phyloP scores from a whole-genome alignment of 2,113 vertebrate species.

The Cranoglanis bouderius region DNA sequence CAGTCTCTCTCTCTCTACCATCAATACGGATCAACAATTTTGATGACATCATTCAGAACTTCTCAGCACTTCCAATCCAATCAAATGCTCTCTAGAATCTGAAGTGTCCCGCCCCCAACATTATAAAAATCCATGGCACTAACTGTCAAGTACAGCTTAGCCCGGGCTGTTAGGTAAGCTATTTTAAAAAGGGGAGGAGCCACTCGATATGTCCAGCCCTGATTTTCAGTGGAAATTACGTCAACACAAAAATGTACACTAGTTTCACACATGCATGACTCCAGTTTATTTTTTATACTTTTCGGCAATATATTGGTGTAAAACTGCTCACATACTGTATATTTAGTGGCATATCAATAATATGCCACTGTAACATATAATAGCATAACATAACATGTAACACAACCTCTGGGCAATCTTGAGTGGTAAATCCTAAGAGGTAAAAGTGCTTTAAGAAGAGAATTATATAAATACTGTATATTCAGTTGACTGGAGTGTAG shows the following conservation, averaged over 20 bases:
- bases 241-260: background rate
- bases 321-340: background rate
- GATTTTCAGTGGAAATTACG: too few species aligned
- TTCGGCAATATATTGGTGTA: background rate
- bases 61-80: too few species aligned
- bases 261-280: background rate
- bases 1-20: too few species aligned
- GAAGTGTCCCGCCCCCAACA: too few species aligned
- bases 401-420: background rate
- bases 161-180: too few species aligned
- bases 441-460: background rate
- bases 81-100: too few species aligned
- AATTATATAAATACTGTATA: background rate
- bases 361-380: background rate
- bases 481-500: background rate
- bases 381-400: background rate
- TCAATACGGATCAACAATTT: too few species aligned
- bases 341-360: background rate
- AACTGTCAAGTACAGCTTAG: too few species aligned
- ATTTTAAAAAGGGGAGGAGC: too few species aligned
- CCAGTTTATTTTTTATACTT: background rate
- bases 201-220: too few species aligned
- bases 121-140: too few species aligned
- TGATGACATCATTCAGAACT: too few species aligned
- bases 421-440: background rate